Evolutionary conservation across 1,140 invertebrate genomes (phyloP), one percentile per base, ranked within the genome.

Genomic region (fruit fly (Drosophila melanogaster)): DNA sequence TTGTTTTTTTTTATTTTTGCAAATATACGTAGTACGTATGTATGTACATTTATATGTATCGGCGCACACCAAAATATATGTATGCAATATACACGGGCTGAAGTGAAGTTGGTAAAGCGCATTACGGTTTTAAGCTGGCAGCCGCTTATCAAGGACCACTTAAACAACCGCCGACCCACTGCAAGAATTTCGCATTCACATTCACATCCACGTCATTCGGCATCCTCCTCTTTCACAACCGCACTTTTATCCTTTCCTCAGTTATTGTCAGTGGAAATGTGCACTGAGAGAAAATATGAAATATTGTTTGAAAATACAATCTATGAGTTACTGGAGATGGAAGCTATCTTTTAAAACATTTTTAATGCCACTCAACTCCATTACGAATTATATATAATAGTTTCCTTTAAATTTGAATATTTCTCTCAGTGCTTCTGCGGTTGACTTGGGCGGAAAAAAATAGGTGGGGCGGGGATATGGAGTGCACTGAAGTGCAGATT

Each of bases 101-200:
- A 43, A 65, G 59, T 51, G 60, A 53, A 67, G 77, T 65, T 71
- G 60, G 76, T 78, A 66, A 85, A 81, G 81, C 81, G 81, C 81
- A 81, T 85, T 86, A 84, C 47, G 71, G 71, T 62, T 66, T 85
- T 85, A 70, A 58, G 77, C 43, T 77, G 66, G 51, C 81, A 81
- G 74, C 78, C 83, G 83, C 81, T 85, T 86, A 85, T 81, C 81
- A 87, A 78, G 81, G 64, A 86, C 78, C 78, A 85, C 81, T 81
- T 78, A 87, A 87, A 78, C 67, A 78, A 62, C 78, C 78, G 74
- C 55, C 50, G 66, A 70, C 66, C 66, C 67, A 70, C 67, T 70
- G 67, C 43, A 51, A 70, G 67, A 70, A 70, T 70, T 70, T 56
- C 50, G 64, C 50, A 69, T 64, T 37, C 35, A 37, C 35, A 37